Base-by-base conservation (phyloP, 2,113 vertebrate species). In the Tychaedon coryphoeus region DNA sequence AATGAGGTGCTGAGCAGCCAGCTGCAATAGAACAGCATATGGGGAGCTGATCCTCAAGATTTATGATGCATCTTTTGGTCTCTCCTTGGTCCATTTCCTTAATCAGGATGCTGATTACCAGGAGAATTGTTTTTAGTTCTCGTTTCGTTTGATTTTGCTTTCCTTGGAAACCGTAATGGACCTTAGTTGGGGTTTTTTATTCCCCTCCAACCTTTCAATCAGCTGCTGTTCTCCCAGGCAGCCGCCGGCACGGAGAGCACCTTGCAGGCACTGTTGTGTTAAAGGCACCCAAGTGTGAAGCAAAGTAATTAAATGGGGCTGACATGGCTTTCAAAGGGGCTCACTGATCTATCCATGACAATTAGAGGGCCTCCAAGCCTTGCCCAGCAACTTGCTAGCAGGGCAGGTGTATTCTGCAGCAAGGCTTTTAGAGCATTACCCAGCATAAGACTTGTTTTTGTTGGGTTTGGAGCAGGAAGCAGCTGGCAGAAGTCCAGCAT, bases 271-370 rank as follows among this genome's bases (percentile, higher is more conserved):
- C 70, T 79, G 77, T 25, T 92, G 73, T 89, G 74, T 72, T 92
- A 82, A 72, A 90, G 64, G 90, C 92, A 86, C 31, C 18, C 29
- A 1, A 86, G 87, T 77, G 85, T 92, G 90, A 96, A 96, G 82
- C 81, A 88, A 91, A 94, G 86, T 71, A 92, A 94, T 96, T 88
- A 90, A 72, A 86, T 22, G 53, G 57, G 73, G 61, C 73, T 76
- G 84, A 91, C 34, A 4, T 3, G 60, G 85, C 82, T 90, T 90
- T 73, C 67, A 51, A 3, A 72, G 71, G 43, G 92, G 24, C 54
- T 79, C 90, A 40, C 60, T 88, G 81, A 64, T 76, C 85, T 80
- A 25, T 57, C 85, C 79, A 8, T 64, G 88, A 51, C 78, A 76
- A 92, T 90, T 61, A 95, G 50, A 24, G 0, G 1, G 22, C 24